Evolutionary conservation across 2,888 invertebrate species (phyloP).

Genomic region (Rutpela maculata): DNA sequence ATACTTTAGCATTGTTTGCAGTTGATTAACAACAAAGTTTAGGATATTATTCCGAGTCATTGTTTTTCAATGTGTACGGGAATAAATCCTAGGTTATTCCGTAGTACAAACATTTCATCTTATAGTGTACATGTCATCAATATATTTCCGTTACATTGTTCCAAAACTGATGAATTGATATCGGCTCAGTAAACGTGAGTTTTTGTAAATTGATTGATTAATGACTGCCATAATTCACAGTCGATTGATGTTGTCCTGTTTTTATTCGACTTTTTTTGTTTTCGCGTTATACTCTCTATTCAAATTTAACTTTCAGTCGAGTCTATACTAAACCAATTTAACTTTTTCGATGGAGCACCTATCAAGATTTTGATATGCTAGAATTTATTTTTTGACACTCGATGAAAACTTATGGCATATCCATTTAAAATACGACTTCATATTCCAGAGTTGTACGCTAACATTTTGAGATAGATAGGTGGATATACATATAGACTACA

Average conservation of each 20-base stretch:
- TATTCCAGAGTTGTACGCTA: background rate
- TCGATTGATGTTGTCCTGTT: slow-evolving; percentile 57
- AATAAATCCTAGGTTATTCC: slow-evolving; percentile 14
- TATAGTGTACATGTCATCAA: slow-evolving; percentile 50
- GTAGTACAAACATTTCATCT: slow-evolving; percentile 32
- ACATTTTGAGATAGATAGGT: background rate
- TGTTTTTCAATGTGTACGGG: slow-evolving; percentile 1
- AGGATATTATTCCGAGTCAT: slow-evolving; percentile 26
- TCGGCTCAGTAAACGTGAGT: slow-evolving; percentile 60
- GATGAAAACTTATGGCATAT: slow-evolving; percentile 32
- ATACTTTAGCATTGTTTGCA: slow-evolving; percentile 19
- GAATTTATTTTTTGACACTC: slow-evolving; percentile 46
- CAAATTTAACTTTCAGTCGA: slow-evolving; percentile 51
- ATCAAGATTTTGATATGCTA: slow-evolving; percentile 52
- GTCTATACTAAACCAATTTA: slow-evolving; percentile 60
- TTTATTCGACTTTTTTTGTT: slow-evolving; percentile 56
- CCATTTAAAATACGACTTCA: slow-evolving; percentile 19
- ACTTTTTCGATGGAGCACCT: slow-evolving; percentile 56
- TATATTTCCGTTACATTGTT: slow-evolving; percentile 59
- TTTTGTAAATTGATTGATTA: slow-evolving; percentile 62
- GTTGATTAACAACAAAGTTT: slow-evolving; percentile 10
- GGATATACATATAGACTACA: background rate
- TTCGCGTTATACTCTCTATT: slow-evolving; percentile 54
- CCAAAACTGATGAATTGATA: slow-evolving; percentile 61
- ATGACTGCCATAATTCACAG: slow-evolving; percentile 61